A percentile compares a stretch with the other conserved stretches of the same genome.
These are phyloP conservation scores for Coluber constrictor DNA, from an alignment of 2,797 vertebrate species.

Conservation along the genomic window DNA sequence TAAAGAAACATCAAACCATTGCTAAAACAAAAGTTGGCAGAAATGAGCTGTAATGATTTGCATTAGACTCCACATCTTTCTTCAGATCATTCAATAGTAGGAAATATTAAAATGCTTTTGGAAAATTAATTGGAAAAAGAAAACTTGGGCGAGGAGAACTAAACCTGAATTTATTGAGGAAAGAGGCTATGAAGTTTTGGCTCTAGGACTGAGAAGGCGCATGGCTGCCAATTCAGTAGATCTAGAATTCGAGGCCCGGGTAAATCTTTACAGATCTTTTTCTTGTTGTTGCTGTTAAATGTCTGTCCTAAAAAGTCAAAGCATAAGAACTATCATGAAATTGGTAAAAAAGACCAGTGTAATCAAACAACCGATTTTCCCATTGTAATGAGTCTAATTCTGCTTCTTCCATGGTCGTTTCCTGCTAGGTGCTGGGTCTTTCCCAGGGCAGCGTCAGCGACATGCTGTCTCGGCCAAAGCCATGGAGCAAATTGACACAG, in stretches of 20 bases:
- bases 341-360: background rate
- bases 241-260: background rate
- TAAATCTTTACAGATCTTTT: background rate
- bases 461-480: constrained; percentile 89
- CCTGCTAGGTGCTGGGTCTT: constrained; percentile 82
- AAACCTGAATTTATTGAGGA: background rate
- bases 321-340: background rate
- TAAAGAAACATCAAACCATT: background rate
- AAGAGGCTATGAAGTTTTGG: background rate
- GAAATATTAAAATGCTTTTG: background rate
- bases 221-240: background rate
- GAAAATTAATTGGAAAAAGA: background rate
- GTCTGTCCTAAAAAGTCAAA: background rate
- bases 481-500: constrained; percentile 93
- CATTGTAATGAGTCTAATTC: background rate
- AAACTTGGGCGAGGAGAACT: background rate
- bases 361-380: background rate
- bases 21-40: background rate
- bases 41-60: background rate
- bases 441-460: constrained; percentile 91
- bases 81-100: background rate
- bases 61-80: background rate
- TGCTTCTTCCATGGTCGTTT: constrained; percentile 42
- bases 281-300: background rate
- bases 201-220: background rate